These are phyloP conservation scores for Rhynchophorus ferrugineus DNA, from an alignment of 1,140 invertebrate genomes.

Conservation along the genomic window DNA sequence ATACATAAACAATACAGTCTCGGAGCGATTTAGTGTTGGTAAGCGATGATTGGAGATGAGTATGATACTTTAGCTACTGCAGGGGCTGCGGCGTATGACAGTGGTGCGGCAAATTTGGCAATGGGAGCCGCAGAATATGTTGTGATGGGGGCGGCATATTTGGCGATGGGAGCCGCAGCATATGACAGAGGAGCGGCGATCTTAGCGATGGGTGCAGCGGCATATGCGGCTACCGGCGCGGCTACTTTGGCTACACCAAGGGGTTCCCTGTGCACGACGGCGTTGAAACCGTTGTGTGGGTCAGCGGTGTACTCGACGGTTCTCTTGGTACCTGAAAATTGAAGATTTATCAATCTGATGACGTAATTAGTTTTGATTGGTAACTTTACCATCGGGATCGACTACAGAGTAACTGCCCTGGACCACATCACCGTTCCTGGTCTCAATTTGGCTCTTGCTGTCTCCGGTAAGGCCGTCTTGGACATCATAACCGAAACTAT, in stretches of 20 bases:
- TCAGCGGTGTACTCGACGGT: conserved; percentile 59
- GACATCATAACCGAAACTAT: conserved; percentile 50
- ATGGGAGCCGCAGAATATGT: not conserved
- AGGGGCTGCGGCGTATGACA: conserved; percentile 9
- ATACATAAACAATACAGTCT: too few relatives aligned
- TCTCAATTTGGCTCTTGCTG: conserved; percentile 51
- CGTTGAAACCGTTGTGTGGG: conserved; percentile 47
- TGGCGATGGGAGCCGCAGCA: conserved; percentile 1
- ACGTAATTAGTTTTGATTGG: conserved; percentile 16
- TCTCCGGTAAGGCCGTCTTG: conserved; percentile 52
- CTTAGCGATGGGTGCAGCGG: conserved; percentile 12
- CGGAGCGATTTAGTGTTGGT: conserved; percentile 2
- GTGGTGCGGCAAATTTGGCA: conserved; percentile 10
- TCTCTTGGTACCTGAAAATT: conserved; percentile 49
- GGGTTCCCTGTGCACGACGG: conserved; percentile 40
- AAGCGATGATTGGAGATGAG: conserved; percentile 7
- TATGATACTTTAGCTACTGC: conserved; percentile 10
- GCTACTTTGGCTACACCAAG: conserved; percentile 23
- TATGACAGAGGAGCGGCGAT: not conserved
- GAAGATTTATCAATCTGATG: conserved; percentile 53
- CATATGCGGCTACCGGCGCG: conserved; percentile 29
- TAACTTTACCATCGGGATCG: conserved; percentile 14
- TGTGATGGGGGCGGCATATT: conserved; percentile 2
- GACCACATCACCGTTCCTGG: conserved; percentile 54
- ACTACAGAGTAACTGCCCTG: conserved; percentile 42